Conservation (phyloP, 2,888 invertebrate species). For the Melipona beecheii region DNA sequence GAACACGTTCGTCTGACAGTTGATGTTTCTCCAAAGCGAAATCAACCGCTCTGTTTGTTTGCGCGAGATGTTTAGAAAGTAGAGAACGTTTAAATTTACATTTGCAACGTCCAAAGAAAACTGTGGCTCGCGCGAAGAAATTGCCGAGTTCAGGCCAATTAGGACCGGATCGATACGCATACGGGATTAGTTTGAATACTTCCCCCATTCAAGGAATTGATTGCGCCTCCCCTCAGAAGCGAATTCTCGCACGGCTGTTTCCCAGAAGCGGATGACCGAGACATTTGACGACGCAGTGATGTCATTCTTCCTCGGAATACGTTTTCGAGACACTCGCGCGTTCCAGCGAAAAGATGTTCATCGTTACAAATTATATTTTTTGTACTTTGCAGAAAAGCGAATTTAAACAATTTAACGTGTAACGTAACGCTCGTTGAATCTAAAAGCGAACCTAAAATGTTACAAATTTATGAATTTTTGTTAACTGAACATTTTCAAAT, state of each 20-base stretch:
- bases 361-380: too few relatives aligned
- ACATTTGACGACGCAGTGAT: background rate
- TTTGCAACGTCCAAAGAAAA: background rate
- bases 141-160: conserved; percentile 6
- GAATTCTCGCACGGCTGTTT: background rate
- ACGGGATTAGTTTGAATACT: background rate
- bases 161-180: conserved; percentile 16
- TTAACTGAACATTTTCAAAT: too few relatives aligned
- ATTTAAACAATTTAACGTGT: too few relatives aligned
- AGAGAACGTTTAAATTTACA: background rate
- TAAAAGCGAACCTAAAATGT: too few relatives aligned
- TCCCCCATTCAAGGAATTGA: conserved; percentile 18
- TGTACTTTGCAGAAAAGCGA: too few relatives aligned
- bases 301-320: background rate
- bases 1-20: background rate
- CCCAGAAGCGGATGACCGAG: conserved; percentile 4
- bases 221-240: background rate
- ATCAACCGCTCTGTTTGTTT: background rate
- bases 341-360: background rate
- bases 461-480: too few relatives aligned
- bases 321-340: background rate
- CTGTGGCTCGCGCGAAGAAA: conserved; percentile 5
- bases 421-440: too few relatives aligned
- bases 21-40: background rate
- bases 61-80: background rate